Percentiles rank a stretch among this genome's conserved stretches.
These are phyloP conservation scores for Melolontha melolontha DNA, from an alignment of 2,888 invertebrate species.

Conservation along the genomic window DNA sequence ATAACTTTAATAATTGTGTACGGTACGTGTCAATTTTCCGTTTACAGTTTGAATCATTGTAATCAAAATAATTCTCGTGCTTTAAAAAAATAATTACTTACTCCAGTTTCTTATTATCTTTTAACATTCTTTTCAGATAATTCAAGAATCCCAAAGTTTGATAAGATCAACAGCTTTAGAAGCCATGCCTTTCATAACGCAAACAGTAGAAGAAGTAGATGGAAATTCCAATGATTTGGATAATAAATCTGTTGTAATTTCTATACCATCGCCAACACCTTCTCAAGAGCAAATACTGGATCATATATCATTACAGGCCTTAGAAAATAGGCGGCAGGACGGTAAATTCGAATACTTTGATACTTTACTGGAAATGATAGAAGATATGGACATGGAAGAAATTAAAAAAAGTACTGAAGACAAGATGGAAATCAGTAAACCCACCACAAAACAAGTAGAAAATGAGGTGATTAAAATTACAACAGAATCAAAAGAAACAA, in stretches of 20 bases:
- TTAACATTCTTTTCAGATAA: slow-evolving; percentile 49
- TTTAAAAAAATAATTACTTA: no score
- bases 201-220: slow-evolving; percentile 70
- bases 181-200: slow-evolving; percentile 70
- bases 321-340: slow-evolving; percentile 68
- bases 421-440: slow-evolving; percentile 3
- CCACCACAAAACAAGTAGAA: slow-evolving; percentile 1
- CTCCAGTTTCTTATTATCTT: no score
- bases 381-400: slow-evolving; percentile 65
- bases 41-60: no score
- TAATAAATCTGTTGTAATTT: slow-evolving; percentile 75
- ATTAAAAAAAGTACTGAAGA: slow-evolving; percentile 17
- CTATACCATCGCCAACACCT: slow-evolving; percentile 75
- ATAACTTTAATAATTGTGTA: no score
- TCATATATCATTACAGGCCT: slow-evolving; percentile 73
- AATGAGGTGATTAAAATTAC: slow-evolving; percentile 33
- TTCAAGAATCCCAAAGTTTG: slow-evolving; percentile 60
- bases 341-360: slow-evolving; percentile 76
- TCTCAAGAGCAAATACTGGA: slow-evolving; percentile 75
- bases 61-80: no score
- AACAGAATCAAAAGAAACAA: slow-evolving; percentile 40
- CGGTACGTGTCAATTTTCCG: no score
- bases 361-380: slow-evolving; percentile 74
- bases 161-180: slow-evolving; percentile 61
- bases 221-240: slow-evolving; percentile 71